These are phyloP conservation scores for Avahi laniger DNA, from an alignment of 2,797 vertebrate genomes.

Conservation along the genomic window DNA sequence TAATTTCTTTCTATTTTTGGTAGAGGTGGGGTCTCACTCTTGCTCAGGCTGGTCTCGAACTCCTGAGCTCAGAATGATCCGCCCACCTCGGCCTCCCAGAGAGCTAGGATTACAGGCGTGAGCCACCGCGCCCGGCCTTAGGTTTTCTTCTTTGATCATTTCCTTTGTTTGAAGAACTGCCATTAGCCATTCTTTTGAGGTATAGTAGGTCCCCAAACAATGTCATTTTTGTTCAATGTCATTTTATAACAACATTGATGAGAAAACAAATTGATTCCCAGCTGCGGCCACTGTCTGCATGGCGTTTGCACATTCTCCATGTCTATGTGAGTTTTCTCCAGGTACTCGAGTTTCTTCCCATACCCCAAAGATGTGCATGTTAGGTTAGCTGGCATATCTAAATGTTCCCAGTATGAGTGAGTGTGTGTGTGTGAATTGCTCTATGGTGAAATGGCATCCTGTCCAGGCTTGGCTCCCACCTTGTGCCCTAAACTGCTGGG, in stretches of 20 bases:
- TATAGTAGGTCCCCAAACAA: not conserved
- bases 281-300: not conserved
- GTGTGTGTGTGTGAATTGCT: not conserved
- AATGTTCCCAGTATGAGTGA: not conserved
- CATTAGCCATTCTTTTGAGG: not conserved
- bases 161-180: not conserved
- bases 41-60: too few species aligned
- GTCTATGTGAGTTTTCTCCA: not conserved
- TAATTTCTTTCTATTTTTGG: too few species aligned
- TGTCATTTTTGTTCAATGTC: not conserved
- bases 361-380: not conserved
- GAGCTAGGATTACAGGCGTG: too few species aligned
- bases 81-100: too few species aligned
- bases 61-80: too few species aligned
- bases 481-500: not conserved
- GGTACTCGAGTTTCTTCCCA: not conserved
- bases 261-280: not conserved
- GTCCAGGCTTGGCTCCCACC: not conserved
- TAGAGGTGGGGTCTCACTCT: too few species aligned
- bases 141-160: not conserved
- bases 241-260: not conserved
- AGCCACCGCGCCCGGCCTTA: too few species aligned
- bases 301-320: not conserved
- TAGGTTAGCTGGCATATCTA: not conserved
- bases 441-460: not conserved